Conservation (phyloP, 1,140 invertebrate genomes). For the Meloidogyne floridensis region DNA sequence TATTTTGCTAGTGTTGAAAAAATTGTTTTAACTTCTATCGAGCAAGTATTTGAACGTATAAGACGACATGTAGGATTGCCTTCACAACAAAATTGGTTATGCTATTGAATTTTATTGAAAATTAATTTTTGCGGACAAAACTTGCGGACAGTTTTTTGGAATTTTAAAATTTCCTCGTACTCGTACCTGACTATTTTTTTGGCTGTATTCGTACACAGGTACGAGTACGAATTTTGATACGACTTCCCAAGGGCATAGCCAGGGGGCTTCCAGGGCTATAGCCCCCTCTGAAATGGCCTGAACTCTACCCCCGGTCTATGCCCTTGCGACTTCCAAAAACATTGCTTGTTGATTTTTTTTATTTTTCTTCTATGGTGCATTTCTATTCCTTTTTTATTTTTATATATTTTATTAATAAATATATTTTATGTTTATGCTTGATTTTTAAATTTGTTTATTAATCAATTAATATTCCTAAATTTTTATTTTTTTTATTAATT, state of each 20-base stretch:
- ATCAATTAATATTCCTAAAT: background rate
- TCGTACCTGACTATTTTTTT: background rate
- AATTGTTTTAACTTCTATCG: constrained; percentile 44
- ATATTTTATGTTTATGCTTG: too few species aligned
- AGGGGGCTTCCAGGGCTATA: too few species aligned
- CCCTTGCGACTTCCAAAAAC: too few species aligned
- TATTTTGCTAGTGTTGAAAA: constrained; percentile 52
- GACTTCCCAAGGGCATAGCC: too few species aligned
- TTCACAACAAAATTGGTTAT: constrained; percentile 10
- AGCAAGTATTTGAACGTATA: constrained; percentile 41
- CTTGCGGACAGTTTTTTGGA: background rate
- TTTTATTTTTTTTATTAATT: background rate
- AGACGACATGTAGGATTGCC: background rate
- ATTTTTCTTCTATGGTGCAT: too few species aligned
- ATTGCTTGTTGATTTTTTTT: too few species aligned
- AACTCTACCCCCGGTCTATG: too few species aligned
- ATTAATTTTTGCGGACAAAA: background rate
- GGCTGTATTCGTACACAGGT: too few species aligned
- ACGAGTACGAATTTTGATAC: too few species aligned
- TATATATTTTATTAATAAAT: too few species aligned
- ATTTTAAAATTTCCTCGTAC: background rate
- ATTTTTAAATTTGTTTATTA: background rate
- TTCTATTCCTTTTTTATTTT: too few species aligned
- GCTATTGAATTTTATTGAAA: background rate
- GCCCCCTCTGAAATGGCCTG: too few species aligned